Base-by-base conservation (phyloP, 2,888 invertebrate genomes). In the Eristalis pertinax region DNA sequence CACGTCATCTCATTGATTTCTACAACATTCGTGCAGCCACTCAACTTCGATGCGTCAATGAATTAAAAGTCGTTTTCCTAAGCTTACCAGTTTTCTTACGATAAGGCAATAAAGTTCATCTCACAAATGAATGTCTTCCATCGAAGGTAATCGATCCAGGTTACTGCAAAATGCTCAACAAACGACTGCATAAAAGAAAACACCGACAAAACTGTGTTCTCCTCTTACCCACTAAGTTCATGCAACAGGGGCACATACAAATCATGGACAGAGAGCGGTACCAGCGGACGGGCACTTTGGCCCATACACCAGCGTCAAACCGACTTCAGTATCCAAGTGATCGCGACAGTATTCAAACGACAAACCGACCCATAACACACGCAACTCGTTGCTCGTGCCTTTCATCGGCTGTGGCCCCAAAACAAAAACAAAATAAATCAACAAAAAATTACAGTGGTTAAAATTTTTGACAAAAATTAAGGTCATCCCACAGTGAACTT, bases 301-400 rank as follows among this genome's bases (percentile, higher is more conserved):
- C 79, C 68, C 68, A 76, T 72, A 79, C 75, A 72, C 67, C 15
- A 73, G 63, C 78, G 63, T 35, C 79, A n/a, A 63, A 63, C 72
- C 58, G 22, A 50, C 75, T 79, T 87, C 67, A 87, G 87, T 87
- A 87, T 69, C 72, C 70, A 75, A 87, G 72, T 79, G 87, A 87
- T 83, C 87, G 75, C 64, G 87, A 73, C 63, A 76, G 87, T 80
- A 87, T 80, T 84, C 87, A 87, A 84, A 87, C 87, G 67, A 32
- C 32, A 75, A 60, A 60, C 32, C 60, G 74, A 65, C 58, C 69
- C 72, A 81, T 73, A 73, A 26, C 68, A 64, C 41, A 64, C 74
- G 69, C 69, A 74, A 43, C 32, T 32, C 58, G 62, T 60, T 4
- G 43, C 19, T 50, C 19, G 26, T 58, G 26, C 68, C 13, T 68